Conservation (phyloP, 1,140 invertebrate genomes). For the Lepidurus arcticus region DNA sequence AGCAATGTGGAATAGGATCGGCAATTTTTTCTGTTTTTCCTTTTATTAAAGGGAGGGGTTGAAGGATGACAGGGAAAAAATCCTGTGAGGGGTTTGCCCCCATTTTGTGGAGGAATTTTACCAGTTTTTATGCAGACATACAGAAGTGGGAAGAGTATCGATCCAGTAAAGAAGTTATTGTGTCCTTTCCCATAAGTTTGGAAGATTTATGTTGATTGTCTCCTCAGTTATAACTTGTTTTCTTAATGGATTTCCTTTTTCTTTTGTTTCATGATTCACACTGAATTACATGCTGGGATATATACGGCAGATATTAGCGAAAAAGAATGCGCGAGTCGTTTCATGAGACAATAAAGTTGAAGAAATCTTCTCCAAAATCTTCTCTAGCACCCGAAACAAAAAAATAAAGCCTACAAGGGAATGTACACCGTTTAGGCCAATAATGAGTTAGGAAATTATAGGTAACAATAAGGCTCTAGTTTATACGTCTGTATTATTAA, state of each 20-base stretch:
- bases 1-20: background rate
- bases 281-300: background rate
- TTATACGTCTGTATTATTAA: too few species aligned
- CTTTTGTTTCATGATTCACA: background rate
- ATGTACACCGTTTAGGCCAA: background rate
- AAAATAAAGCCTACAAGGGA: background rate
- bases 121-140: background rate
- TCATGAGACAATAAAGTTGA: background rate
- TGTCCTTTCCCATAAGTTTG: background rate
- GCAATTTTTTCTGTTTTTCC: background rate
- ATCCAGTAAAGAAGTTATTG: constrained; percentile 12
- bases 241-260: background rate
- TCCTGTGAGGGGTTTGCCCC: background rate
- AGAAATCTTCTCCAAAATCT: background rate
- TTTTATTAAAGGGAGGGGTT: background rate
- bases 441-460: background rate
- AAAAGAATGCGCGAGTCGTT: background rate
- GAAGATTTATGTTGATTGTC: background rate
- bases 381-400: background rate
- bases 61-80: background rate
- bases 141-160: background rate
- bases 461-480: background rate
- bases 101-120: background rate
- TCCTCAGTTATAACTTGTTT: background rate
- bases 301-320: background rate